Evolutionary conservation across 2,113 vertebrate species (phyloP).

Genomic region (Percina caprodes): DNA sequence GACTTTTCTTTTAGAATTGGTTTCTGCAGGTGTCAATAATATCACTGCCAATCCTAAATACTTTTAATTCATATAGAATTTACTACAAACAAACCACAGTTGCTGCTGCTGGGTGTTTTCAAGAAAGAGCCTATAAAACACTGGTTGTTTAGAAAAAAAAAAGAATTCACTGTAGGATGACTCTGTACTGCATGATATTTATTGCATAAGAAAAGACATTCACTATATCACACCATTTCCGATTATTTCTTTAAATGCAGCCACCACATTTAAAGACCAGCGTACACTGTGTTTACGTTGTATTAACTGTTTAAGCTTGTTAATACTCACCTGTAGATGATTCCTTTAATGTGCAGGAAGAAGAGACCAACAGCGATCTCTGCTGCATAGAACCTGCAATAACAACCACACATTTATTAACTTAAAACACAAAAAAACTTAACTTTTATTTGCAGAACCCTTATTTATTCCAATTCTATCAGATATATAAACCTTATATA

Average conservation of each 20-base stretch:
- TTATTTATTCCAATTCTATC: not conserved
- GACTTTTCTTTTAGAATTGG: not conserved
- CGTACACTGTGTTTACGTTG: not conserved
- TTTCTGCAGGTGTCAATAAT: not conserved
- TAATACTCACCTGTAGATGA: constrained; percentile 92
- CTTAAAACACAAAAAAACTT: not conserved
- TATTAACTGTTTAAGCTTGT: not conserved
- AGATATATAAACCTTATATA: too few relatives aligned
- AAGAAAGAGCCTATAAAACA: not conserved
- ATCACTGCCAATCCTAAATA: not conserved
- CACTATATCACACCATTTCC: not conserved
- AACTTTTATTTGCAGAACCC: not conserved
- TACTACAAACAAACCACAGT: not conserved
- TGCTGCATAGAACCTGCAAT: constrained; percentile 94
- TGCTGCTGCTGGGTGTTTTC: not conserved
- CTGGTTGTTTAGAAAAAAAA: not conserved
- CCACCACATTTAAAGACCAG: not conserved
- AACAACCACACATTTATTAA: constrained; percentile 45
- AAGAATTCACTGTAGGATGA: not conserved
- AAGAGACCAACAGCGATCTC: constrained; percentile 96
- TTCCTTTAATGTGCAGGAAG: constrained; percentile 93
- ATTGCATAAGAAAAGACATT: not conserved
- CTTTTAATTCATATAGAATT: not conserved
- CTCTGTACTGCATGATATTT: too few relatives aligned
- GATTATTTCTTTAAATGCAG: not conserved